Percentiles rank a stretch among this genome's conserved stretches.
These are phyloP conservation scores for Agrochola circellaris DNA, from an alignment of 2,888 invertebrate species.

Conservation along the genomic window DNA sequence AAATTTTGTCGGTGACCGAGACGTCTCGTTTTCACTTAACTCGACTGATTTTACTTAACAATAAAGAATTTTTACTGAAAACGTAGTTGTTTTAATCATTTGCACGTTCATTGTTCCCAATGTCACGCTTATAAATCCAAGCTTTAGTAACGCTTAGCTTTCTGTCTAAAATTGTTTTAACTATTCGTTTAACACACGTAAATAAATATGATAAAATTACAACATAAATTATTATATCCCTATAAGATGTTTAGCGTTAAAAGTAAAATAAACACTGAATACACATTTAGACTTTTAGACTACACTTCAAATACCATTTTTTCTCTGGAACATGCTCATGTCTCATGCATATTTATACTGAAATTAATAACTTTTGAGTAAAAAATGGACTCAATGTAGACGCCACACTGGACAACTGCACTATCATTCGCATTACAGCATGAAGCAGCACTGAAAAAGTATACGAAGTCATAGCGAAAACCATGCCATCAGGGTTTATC, in stretches of 20 bases:
- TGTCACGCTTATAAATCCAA: conserved; percentile 82
- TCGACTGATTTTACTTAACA: conserved; percentile 90
- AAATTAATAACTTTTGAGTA: conserved; percentile 33
- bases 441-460: conserved; percentile 78
- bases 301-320: conserved; percentile 34
- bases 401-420: conserved; percentile 66
- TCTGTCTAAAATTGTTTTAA: conserved; percentile 77
- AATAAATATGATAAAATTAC: conserved; percentile 67
- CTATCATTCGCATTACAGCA: conserved; percentile 83
- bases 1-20: conserved; percentile 82
- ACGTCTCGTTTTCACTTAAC: conserved; percentile 87
- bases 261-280: conserved; percentile 36
- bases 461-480: conserved; percentile 74
- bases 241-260: conserved; percentile 39
- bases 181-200: conserved; percentile 71
- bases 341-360: conserved; percentile 28
- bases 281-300: conserved; percentile 38
- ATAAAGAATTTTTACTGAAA: conserved; percentile 87
- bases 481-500: conserved; percentile 78
- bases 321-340: conserved; percentile 45
- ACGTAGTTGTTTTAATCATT: conserved; percentile 87
- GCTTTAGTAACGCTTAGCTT: conserved; percentile 88
- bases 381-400: conserved; percentile 44
- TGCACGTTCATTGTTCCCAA: conserved; percentile 82
- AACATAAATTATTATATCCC: conserved; percentile 50